A percentile compares a stretch with the other conserved stretches of the same genome.
Conservation (phyloP, 2,888 invertebrate genomes). For the Plemyria rubiginata region DNA sequence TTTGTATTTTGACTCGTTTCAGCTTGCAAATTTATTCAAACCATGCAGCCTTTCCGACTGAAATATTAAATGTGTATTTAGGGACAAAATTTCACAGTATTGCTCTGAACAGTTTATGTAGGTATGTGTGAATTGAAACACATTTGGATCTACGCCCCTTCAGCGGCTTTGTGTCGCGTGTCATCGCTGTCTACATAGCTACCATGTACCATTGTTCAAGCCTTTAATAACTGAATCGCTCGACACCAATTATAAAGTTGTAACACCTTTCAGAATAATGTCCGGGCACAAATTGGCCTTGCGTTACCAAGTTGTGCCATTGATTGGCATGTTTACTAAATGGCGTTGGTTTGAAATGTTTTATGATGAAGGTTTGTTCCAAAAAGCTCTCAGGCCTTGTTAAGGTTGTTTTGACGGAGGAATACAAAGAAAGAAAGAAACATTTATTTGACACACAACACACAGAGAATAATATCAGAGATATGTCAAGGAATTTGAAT, state of each 20-base stretch:
- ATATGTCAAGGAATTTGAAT: no score
- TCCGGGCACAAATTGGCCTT: constrained; percentile 47
- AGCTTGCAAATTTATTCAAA: background rate
- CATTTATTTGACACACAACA: no score
- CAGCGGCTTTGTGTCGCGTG: constrained; percentile 22
- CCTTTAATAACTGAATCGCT: constrained; percentile 35
- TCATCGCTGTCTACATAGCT: constrained; percentile 23
- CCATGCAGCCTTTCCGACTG: background rate
- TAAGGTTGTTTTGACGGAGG: constrained; percentile 13
- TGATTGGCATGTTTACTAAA: constrained; percentile 47
- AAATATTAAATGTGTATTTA: background rate
- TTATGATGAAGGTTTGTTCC: constrained; percentile 41
- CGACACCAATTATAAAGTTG: constrained; percentile 61
- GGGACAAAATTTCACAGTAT: constrained; percentile 6
- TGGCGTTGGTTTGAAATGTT: constrained; percentile 31
- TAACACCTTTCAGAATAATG: constrained; percentile 33
- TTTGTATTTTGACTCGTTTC: background rate
- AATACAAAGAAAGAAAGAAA: background rate
- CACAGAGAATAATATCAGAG: no score
- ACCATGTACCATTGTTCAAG: constrained; percentile 25
- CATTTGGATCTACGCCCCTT: constrained; percentile 15
- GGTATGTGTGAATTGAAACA: constrained; percentile 16
- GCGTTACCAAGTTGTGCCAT: constrained; percentile 36
- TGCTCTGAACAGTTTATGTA: constrained; percentile 2
- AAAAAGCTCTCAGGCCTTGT: constrained; percentile 6